Percentiles rank a stretch among this genome's conserved stretches.
Conservation (phyloP, 1,140 invertebrate species). For the Araneus ventricosus region DNA sequence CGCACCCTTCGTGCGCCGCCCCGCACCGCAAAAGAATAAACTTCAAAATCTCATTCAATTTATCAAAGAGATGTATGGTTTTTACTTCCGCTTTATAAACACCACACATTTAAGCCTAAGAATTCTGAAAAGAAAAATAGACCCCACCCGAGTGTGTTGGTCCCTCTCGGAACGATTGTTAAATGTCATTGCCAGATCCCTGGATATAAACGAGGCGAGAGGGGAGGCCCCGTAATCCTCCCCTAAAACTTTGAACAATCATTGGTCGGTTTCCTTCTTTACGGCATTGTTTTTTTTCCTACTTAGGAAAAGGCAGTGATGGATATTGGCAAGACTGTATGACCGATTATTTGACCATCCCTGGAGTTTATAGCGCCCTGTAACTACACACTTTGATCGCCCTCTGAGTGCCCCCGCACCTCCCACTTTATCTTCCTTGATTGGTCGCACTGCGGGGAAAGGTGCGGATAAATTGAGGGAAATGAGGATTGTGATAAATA, state of each 20-base stretch:
- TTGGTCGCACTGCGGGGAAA: constrained; percentile 10
- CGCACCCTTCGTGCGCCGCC: not conserved
- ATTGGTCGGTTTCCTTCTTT: constrained; percentile 42
- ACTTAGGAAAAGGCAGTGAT: constrained; percentile 5
- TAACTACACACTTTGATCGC: constrained; percentile 16
- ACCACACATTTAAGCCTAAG: constrained; percentile 56
- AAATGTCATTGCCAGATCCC: constrained; percentile 73
- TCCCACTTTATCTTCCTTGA: constrained; percentile 56
- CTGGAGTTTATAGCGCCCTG: constrained; percentile 46
- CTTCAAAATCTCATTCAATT: constrained; percentile 55
- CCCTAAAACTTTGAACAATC: constrained; percentile 71
- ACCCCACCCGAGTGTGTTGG: constrained; percentile 19
- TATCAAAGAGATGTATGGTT: constrained; percentile 65
- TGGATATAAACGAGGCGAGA: constrained; percentile 64
- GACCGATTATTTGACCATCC: constrained; percentile 70
- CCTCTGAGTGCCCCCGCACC: constrained; percentile 11
- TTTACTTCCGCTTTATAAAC: constrained; percentile 71
- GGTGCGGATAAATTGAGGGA: constrained; percentile 18
- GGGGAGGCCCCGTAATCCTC: not conserved
- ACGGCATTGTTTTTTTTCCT: not conserved
- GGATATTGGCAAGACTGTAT: constrained; percentile 46
- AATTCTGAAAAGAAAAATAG: not conserved
- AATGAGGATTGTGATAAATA: constrained; percentile 12
- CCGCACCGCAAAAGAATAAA: not conserved
- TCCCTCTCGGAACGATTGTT: constrained; percentile 67